phyloP scores from a whole-genome alignment of 1,140 invertebrate species.

The Leptoteleia sp. region DNA sequence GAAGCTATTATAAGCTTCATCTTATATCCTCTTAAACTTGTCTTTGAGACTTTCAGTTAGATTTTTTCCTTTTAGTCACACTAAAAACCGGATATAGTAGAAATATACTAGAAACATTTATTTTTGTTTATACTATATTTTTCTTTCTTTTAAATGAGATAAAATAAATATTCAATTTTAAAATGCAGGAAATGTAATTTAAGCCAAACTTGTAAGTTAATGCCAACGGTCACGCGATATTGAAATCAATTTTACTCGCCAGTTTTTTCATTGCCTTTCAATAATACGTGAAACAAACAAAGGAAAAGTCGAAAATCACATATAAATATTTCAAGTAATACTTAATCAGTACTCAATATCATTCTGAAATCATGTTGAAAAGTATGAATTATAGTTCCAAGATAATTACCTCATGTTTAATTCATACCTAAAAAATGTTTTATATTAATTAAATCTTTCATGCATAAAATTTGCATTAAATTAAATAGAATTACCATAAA shows the following conservation, averaged over 20 bases:
- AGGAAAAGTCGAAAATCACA: not conserved
- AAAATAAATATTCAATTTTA: slow-evolving; percentile 62
- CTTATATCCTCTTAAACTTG: no score
- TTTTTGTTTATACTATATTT: no score
- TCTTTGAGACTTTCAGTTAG: no score
- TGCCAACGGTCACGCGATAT: slow-evolving; percentile 52
- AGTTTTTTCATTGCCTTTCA: slow-evolving; percentile 7
- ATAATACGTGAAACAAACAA: not conserved
- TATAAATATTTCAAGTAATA: not conserved
- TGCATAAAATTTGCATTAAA: slow-evolving; percentile 60
- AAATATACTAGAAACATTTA: no score
- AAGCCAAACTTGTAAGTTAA: slow-evolving; percentile 41
- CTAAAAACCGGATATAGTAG: no score
- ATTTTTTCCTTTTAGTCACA: no score
- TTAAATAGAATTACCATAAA: not conserved
- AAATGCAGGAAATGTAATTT: slow-evolving; percentile 43
- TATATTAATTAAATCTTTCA: slow-evolving; percentile 54
- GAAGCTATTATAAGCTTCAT: no score
- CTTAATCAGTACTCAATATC: slow-evolving; percentile 7
- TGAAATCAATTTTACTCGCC: slow-evolving; percentile 29
- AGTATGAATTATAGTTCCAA: slow-evolving; percentile 45
- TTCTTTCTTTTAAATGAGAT: slow-evolving; percentile 22
- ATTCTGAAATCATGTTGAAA: slow-evolving; percentile 32
- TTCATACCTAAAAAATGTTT: slow-evolving; percentile 50
- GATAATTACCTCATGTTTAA: slow-evolving; percentile 60